phyloP scores from a whole-genome alignment of 2,113 vertebrate species.

The Lucifuga dentata region DNA sequence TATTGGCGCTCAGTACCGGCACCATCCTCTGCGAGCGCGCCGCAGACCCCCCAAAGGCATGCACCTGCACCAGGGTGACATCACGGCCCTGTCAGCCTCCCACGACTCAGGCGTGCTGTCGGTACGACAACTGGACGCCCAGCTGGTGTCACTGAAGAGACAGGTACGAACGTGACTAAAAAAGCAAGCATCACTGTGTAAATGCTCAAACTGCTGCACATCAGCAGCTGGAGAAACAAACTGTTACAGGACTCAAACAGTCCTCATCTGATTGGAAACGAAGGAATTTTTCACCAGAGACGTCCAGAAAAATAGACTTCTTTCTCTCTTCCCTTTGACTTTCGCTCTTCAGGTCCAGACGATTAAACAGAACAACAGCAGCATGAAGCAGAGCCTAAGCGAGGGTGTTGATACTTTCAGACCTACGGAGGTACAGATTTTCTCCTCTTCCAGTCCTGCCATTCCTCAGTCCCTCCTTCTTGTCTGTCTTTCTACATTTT shows the following conservation, averaged over 20 bases:
- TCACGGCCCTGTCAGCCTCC: conserved; percentile 84
- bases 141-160: conserved; percentile 91
- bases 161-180: conserved; percentile 88
- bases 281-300: background rate
- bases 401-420: conserved; percentile 83
- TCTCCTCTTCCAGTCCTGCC: background rate
- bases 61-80: conserved; percentile 89
- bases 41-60: conserved; percentile 93
- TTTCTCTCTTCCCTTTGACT: background rate
- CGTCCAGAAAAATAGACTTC: background rate
- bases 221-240: too few species aligned
- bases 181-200: too few species aligned
- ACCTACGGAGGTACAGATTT: conserved; percentile 84
- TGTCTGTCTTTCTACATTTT: background rate
- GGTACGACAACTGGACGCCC: conserved; percentile 87
- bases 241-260: too few species aligned
- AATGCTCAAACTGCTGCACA: too few species aligned
- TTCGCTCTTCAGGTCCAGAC: conserved; percentile 85
- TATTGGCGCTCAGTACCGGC: conserved; percentile 89
- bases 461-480: background rate
- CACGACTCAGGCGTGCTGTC: conserved; percentile 85
- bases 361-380: conserved; percentile 91
- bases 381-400: conserved; percentile 85
- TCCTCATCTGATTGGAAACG: too few species aligned
- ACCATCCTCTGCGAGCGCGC: conserved; percentile 88